A percentile compares a stretch with the other conserved stretches of the same genome.
Conservation (phyloP, 2,797 vertebrate genomes). For the Anniella stebbinsi region DNA sequence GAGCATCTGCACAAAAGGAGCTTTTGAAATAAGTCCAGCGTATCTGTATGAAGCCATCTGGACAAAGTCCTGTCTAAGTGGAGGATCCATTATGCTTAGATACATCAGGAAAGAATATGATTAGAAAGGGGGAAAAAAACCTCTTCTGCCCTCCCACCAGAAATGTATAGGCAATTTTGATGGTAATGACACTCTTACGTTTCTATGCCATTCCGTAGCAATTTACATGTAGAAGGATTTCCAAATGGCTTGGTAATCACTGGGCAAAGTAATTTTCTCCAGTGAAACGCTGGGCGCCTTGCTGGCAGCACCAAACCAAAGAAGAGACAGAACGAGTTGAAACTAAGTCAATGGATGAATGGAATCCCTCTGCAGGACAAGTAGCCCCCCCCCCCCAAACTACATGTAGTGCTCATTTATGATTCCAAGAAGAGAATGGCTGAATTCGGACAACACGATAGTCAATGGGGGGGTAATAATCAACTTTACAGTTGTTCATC, state of each 20-base stretch:
- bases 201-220: background rate
- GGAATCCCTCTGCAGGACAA: background rate
- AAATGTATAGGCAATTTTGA: background rate
- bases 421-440: background rate
- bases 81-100: background rate
- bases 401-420: too few relatives aligned
- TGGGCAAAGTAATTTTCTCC: background rate
- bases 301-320: background rate
- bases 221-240: background rate
- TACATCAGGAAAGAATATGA: background rate
- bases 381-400: background rate
- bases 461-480: too few relatives aligned
- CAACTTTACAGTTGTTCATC: too few relatives aligned
- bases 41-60: slow-evolving; percentile 32
- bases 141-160: background rate
- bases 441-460: too few relatives aligned
- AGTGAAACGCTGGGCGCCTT: background rate
- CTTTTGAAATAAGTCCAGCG: slow-evolving; percentile 26
- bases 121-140: background rate
- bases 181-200: background rate
- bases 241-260: background rate
- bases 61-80: background rate
- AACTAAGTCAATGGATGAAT: background rate
- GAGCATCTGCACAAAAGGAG: slow-evolving; percentile 10
- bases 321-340: background rate